A percentile compares a stretch with the other conserved stretches of the same genome.
Conservation (phyloP, 35 echinoderm and acorn worm species). For the Heliocidaris erythrogramma region DNA sequence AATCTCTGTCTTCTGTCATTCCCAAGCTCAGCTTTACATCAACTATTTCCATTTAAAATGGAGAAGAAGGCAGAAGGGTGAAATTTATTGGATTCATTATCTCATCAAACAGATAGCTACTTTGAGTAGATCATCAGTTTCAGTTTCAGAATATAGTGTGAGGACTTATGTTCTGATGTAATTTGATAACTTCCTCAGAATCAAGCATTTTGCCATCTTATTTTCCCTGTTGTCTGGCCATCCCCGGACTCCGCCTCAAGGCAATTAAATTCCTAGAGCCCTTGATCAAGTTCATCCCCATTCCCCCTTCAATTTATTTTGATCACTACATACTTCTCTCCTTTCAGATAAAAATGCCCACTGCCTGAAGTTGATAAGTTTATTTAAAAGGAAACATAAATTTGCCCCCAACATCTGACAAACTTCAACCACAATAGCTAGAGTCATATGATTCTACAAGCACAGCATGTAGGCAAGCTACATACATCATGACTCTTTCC, state of each 20-base stretch:
- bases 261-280: neutral
- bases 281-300: neutral
- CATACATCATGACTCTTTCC: neutral
- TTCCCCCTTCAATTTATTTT: neutral
- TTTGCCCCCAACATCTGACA: neutral
- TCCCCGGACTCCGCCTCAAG: neutral
- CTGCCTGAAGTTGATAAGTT: neutral
- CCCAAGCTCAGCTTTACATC: neutral
- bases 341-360: neutral
- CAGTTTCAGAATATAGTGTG: neutral
- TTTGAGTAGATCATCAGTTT: neutral
- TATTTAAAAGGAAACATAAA: neutral
- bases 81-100: conserved; percentile 14
- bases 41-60: neutral
- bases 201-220: neutral
- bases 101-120: neutral
- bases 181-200: neutral
- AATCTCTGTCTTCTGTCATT: neutral
- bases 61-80: neutral
- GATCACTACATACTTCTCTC: neutral
- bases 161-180: neutral
- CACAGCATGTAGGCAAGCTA: neutral
- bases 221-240: neutral
- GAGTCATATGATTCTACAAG: no score
- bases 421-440: no score